Conservation (phyloP, 2,113 vertebrate genomes). For the Phaetusa simplex region DNA sequence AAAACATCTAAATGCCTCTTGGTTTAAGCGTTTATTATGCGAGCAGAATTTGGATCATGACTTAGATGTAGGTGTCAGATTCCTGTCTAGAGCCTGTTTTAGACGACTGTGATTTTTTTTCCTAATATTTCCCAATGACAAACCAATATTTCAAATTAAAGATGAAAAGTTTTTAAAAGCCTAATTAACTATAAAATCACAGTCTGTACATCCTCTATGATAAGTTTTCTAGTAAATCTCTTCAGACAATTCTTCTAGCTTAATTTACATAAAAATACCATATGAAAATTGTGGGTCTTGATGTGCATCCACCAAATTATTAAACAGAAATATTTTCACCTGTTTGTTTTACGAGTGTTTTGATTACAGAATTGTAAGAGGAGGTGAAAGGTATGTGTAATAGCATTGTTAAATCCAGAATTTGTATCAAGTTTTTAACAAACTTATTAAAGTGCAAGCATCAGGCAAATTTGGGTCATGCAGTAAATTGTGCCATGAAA, state of each 20-base stretch:
- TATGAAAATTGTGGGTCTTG: neutral
- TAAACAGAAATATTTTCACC: neutral
- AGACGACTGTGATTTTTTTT: neutral
- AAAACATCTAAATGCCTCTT: neutral
- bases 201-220: neutral
- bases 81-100: neutral
- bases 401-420: neutral
- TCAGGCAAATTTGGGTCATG: neutral
- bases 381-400: neutral
- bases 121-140: neutral
- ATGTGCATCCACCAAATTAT: neutral
- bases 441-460: neutral
- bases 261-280: neutral
- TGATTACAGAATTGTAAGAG: neutral
- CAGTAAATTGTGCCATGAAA: neutral
- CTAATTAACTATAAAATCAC: neutral
- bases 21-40: neutral
- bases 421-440: neutral
- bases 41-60: neutral
- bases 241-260: neutral
- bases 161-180: neutral
- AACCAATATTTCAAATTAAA: neutral
- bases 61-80: neutral
- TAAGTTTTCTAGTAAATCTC: neutral
- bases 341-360: neutral